These are phyloP conservation scores for Cosmia trapezina DNA, from an alignment of 2,888 invertebrate genomes.

Conservation along the genomic window DNA sequence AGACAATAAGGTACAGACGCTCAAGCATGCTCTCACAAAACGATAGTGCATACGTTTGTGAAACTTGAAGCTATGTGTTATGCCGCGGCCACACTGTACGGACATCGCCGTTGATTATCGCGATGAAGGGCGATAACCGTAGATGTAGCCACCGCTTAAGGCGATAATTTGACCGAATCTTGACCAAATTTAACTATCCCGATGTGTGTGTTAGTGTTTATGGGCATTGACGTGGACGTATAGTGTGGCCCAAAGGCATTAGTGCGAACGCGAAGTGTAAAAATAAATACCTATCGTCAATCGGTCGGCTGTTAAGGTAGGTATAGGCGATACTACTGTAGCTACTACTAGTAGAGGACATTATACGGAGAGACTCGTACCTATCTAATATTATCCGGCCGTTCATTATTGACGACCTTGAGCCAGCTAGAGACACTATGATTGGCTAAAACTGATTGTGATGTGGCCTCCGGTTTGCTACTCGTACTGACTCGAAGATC, in stretches of 20 bases:
- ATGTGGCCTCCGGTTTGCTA: not conserved
- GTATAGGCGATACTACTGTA: not conserved
- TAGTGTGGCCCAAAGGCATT: no score
- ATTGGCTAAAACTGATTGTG: slow-evolving; percentile 15
- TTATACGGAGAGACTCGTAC: slow-evolving; percentile 7
- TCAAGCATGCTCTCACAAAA: not conserved
- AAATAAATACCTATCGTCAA: not conserved
- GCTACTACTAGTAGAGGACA: slow-evolving; percentile 13
- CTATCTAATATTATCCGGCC: not conserved
- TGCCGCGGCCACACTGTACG: no score
- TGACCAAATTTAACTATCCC: no score
- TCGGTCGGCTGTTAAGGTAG: slow-evolving; percentile 16
- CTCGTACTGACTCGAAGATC: no score
- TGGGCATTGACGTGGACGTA: no score
- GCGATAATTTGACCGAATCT: no score
- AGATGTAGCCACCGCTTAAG: no score
- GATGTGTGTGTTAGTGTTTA: no score
- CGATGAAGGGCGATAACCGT: no score
- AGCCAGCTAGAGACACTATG: not conserved
- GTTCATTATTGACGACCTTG: slow-evolving; percentile 30
- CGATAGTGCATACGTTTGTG: not conserved
- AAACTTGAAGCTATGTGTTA: not conserved
- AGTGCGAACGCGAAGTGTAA: slow-evolving; percentile 4
- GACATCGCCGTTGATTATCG: no score
- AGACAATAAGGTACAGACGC: not conserved